These are phyloP conservation scores for Agrotis puta DNA, from an alignment of 2,888 invertebrate species.

Conservation along the genomic window DNA sequence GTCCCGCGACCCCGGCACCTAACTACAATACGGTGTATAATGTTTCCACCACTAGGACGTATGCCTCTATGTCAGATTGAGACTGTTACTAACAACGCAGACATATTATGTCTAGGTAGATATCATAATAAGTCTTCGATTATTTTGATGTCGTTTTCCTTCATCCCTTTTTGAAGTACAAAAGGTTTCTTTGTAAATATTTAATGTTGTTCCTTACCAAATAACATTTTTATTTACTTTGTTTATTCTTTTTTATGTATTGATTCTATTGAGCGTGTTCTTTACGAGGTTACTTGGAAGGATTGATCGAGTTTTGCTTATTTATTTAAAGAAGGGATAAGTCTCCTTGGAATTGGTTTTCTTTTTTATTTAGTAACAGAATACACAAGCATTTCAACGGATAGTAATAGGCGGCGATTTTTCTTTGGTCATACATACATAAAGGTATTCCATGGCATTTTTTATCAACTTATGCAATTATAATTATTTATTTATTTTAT, in stretches of 20 bases:
- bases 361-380: neutral
- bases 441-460: too few relatives aligned
- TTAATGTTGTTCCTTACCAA: conserved; percentile 12
- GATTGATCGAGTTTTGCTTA: conserved; percentile 15
- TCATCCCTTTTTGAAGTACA: conserved; percentile 1
- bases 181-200: conserved; percentile 31
- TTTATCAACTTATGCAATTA: too few relatives aligned
- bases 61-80: too few relatives aligned
- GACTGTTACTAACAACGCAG: too few relatives aligned
- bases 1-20: too few relatives aligned
- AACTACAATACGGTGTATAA: too few relatives aligned
- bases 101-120: too few relatives aligned
- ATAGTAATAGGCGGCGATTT: neutral
- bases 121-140: too few relatives aligned
- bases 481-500: too few relatives aligned
- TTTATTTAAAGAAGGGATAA: conserved; percentile 6
- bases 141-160: neutral
- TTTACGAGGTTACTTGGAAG: conserved; percentile 4
- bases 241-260: conserved; percentile 15
- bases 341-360: neutral
- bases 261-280: conserved; percentile 19
- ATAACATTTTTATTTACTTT: conserved; percentile 15
- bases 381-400: neutral
- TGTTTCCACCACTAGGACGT: too few relatives aligned
- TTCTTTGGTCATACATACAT: too few relatives aligned